These are phyloP conservation scores for Napeogenes inachia DNA, from an alignment of 2,888 invertebrate species.

Conservation along the genomic window DNA sequence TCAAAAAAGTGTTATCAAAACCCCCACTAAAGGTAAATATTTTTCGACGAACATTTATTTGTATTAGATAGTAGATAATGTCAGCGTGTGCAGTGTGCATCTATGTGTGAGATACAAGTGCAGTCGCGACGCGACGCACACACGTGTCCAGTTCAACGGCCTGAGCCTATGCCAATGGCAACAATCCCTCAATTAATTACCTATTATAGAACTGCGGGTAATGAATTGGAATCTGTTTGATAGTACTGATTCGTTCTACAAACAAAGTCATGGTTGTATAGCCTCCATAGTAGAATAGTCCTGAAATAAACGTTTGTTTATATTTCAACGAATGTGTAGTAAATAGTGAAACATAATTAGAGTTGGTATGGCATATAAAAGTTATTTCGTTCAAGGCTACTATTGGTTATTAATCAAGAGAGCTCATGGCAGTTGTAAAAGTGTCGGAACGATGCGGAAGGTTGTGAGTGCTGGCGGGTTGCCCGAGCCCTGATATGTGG, in stretches of 20 bases:
- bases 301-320: not conserved
- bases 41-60: slow-evolving; percentile 20
- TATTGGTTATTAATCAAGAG: slow-evolving; percentile 25
- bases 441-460: slow-evolving; percentile 69
- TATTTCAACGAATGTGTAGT: not conserved
- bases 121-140: slow-evolving; percentile 25
- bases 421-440: slow-evolving; percentile 45
- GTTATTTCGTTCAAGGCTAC: not conserved
- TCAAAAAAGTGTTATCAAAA: slow-evolving; percentile 1
- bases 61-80: slow-evolving; percentile 20
- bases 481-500: slow-evolving; percentile 59
- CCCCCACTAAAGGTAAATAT: slow-evolving; percentile 14
- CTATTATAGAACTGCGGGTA: slow-evolving; percentile 30
- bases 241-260: slow-evolving; percentile 17
- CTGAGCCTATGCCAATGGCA: slow-evolving; percentile 69
- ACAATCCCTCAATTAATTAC: slow-evolving; percentile 41
- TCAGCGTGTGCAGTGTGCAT: slow-evolving; percentile 15
- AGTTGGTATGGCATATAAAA: not conserved
- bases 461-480: slow-evolving; percentile 57
- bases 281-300: not conserved
- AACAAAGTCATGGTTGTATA: slow-evolving; percentile 11
- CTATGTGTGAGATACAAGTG: slow-evolving; percentile 15
- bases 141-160: slow-evolving; percentile 55
- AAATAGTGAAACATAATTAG: slow-evolving; percentile 1
- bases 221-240: slow-evolving; percentile 30